Base-by-base conservation (phyloP, 2,113 vertebrate species). In the Trichechus manatus region DNA sequence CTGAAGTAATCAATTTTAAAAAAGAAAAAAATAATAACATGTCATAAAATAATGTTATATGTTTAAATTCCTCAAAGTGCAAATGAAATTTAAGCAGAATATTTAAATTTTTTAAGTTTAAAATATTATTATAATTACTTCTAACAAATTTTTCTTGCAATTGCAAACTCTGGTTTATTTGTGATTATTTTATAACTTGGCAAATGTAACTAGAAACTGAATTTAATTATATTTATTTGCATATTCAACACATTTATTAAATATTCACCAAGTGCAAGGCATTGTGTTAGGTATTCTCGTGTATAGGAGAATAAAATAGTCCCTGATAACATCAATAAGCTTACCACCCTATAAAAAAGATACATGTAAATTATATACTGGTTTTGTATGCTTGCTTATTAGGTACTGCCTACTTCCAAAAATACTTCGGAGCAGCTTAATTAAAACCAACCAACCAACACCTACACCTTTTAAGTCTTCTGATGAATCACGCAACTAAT, bases 181-280 rank as follows among this genome's bases (percentile, higher is more conserved):
- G 31, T 93, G 19, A 88, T 47, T 87, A 31, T 88, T 91, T 92
- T 70, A 64, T 91, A 93, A 91, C 27, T 74, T 79, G 33, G 53
- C 19, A 85, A 39, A 80, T 8, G 10, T 42, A 88, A 63, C 29
- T 31, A 44, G 31, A 20, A 94, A 78, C n/a, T 96, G 20, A 94
- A 72, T 81, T 42, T n/a, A 27, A 64, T 31, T 92, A 22, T 87
- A 89, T 63, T 86, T 81, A 23, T 47, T 91, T 77, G 70, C 61
- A 64, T 77, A 85, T 74, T 85, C 29, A 53, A 92, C 20, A 27
- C 31, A 92, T 50, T 84, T 84, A 87, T 89, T 78, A 92, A 83
- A 53, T 64, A 59, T 27, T n/a, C 87, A 88, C 7, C 27, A 36
- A 23, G 19, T 66, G 17, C 39, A 96, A 89, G 92, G 50, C 33